Base-by-base conservation (phyloP, 2,797 vertebrate species). In the Semaprochilodus insignis region DNA sequence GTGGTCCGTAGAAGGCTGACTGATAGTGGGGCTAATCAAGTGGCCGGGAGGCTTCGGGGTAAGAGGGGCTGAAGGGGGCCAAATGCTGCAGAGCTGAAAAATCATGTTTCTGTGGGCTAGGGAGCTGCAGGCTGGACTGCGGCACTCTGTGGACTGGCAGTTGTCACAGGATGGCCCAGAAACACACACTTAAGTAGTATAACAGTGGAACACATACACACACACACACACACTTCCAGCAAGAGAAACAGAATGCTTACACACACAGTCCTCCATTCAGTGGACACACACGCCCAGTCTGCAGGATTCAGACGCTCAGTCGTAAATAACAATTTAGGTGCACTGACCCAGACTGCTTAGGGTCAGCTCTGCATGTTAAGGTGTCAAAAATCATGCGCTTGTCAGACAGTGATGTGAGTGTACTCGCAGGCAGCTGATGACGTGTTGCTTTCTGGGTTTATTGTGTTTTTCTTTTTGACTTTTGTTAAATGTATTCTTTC, bases 1-100 rank as follows among this genome's bases (percentile, higher is more conserved):
- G 72, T 86, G 74, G 59, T 83, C 63, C 16, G 57, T 59, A 51
- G 23, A 60, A 54, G 55, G 25, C 57, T 84, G 63, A 34, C 57
- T 84, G 84, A 87, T 80, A 31, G 78, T 80, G 82, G 52, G 57
- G 70, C 34, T 84, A 84, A 87, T 82, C 54, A 74, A 81, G 48
- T 60, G 60, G 51, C 73, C 66, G 62, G 48, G 59, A 78, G 69
- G 67, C 60, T 74, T 48, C 21, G 17, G 69, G 81, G 40, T 75
- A 76, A 57, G 44, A 80, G 80, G 13, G 60, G 65, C 57, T 72
- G 51, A 65, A 82, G n/a, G 34, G 59, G 44, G 59, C 16, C 27
- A 83, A 80, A 75, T n/a, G 66, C 74, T 51, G 40, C 73, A 81
- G 55, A 85, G 79, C 76, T 71, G 73, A 81, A 86, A 48, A 81